Base-by-base conservation (phyloP, 1,140 invertebrate genomes). In the Temnothorax nylanderi region DNA sequence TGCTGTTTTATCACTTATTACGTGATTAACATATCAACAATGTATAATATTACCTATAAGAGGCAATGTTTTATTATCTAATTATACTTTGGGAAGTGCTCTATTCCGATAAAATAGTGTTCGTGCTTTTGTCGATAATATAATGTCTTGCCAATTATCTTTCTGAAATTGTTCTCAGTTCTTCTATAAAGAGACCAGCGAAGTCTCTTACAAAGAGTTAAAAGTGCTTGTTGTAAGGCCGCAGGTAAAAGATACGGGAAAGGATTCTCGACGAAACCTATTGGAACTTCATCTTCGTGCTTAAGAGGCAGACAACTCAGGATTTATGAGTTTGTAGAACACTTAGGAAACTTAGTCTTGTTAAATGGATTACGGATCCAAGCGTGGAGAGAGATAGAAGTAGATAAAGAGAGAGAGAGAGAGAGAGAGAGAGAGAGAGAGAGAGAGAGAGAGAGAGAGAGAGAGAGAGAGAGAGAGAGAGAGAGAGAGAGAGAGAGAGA, bases 281-380 rank as follows among this genome's bases (percentile, higher is more conserved):
- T 72, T 87, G 74, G 86, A 90, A 90, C 56, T 85, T 54, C 67
- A 82, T 71, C 74, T 69, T 78, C 85, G 76, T 86, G 49, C 86
- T 80, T 89, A 87, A 89, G 80, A 62, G 85, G 75, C 26, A 65
- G 62, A 60, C 75, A 49, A 81, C 80, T 89, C 67, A 69, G 77
- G 88, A 90, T 85, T 64, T 87, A 82, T 87, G 74, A 90, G 89
- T 90, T 90, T 90, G 72, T 51, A 85, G 89, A 72, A 69, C 67
- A 65, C 88, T 90, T 72, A 65, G 37, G 78, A 56, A 90, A 90
- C 72, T 90, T 90, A 56, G 56, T 47, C 75, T 49, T 37, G 54
- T 54, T 77, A 85, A 87, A 90, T 89, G 81, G 87, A 86, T 88
- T 88, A 88, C 80, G 65, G 89, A 89, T 89, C 78, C 74, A 74